Base-by-base conservation (phyloP, 2,113 vertebrate species). In the Anolis sagrei region DNA sequence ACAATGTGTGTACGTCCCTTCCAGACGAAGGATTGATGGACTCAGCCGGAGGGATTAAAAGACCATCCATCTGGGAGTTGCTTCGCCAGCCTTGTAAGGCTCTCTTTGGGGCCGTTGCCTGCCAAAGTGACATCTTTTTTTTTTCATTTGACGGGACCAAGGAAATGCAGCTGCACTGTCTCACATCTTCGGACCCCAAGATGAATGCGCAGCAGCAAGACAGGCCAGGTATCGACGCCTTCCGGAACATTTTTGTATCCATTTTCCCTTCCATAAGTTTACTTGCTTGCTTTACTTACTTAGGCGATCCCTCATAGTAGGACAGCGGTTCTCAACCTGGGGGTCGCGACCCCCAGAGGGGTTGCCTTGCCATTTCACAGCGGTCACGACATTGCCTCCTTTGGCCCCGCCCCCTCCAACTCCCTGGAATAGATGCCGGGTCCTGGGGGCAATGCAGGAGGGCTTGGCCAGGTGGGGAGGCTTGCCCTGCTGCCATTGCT, bases 41-140 rank as follows among this genome's bases (percentile, higher is more conserved):
- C 6, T 2, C 8, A 79, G 87, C 91, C 86, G 81, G 70, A 44
- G n/a, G 93, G 93, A 94, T 95, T 94, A 94, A 91, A 93, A 92
- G 87, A 39, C 88, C 83, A 95, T 95, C 90, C 83, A 87, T 93
- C 93, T 79, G 6, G 7, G 70, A 2, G 81, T 89, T 81, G 82
- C 91, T 82, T 88, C n/a, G 74, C 74, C 93, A 86, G 93, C 93
- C 94, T 95, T 95, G 92, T 95, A 94, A 92, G 94, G 91, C 89
- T 87, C 82, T 89, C 91, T 49, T 86, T 74, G n/a, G 91, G 49
- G 62, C 78, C 73, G 61, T 75, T 85, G 87, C 91, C 91, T 89
- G 87, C 69, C 74, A 86, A 73, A 91, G 87, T 64, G 79, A 66
- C n/a, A 0, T 3, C 39, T 39, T 74, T 5, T 84, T 58, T 76